Base-by-base conservation (phyloP, 1,140 invertebrate species). In the Gryon sp. region DNA sequence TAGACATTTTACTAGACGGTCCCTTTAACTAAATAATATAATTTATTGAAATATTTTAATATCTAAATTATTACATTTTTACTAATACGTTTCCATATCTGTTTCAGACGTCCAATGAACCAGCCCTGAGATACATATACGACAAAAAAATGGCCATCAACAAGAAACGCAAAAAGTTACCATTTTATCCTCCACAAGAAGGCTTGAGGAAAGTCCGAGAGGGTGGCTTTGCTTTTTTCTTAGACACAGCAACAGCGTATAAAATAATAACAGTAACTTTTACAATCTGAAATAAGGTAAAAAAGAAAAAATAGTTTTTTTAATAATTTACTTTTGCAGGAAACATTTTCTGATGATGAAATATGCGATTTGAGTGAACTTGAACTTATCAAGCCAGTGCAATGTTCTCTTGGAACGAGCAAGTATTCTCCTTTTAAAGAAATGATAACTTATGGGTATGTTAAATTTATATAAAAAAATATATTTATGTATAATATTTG, bases 401-500 rank as follows among this genome's bases (percentile, higher is more conserved):
- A 89, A 34, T 90, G 91, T 53, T 87, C 89, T 0, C 85, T 84
- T 15, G 88, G 89, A n/a, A 86, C 91, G 14, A 88, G 88, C 41
- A 92, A 92, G 77, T 83, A 87, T 36, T 92, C 92, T 14, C 91
- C 91, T 0, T 91, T 92, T 82, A 90, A 89, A n/a, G 91, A 93
- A 82, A 87, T 92, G 46, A 82, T 93, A 4, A 89, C 90, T 59
- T 90, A 90, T 66, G 92, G 91, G 92, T 92, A 83, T 84, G 82
- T 80, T 24, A 43, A 28, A 26, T 12, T 20, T 46, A 52, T 19
- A 53, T 57, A 24, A 22, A 46, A 12, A 32, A 2, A 32, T 24
- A 24, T 4, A 7, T 24, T 24, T 24, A n/a, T n/a, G n/a, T n/a
- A n/a, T n/a, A n/a, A n/a, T n/a, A n/a, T n/a, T n/a, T n/a, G n/a